Percentiles rank a stretch among this genome's conserved stretches.
These are phyloP conservation scores for Heterodera schachtii DNA, from an alignment of 1,140 invertebrate species.

Conservation along the genomic window DNA sequence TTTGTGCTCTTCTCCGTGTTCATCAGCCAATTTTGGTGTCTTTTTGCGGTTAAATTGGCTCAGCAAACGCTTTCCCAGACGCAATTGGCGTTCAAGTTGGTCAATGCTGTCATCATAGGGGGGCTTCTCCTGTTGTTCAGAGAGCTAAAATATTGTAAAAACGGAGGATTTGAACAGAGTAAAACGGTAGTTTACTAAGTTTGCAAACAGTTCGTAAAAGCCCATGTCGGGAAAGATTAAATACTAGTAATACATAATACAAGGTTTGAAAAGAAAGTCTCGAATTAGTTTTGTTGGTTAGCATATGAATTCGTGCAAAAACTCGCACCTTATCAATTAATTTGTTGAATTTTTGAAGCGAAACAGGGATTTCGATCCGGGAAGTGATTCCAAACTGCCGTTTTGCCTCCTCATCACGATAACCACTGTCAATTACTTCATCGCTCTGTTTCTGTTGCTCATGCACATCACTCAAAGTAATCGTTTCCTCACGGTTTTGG, in stretches of 20 bases:
- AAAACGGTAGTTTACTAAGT: not conserved
- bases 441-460: not conserved
- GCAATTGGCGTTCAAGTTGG: constrained; percentile 5
- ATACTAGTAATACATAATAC: too few relatives aligned
- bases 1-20: not conserved
- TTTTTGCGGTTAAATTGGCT: not conserved
- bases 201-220: not conserved
- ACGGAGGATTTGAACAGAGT: not conserved
- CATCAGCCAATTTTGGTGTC: not conserved
- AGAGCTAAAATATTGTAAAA: not conserved
- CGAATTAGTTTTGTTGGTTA: too few relatives aligned
- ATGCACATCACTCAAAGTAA: not conserved
- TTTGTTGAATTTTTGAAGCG: not conserved
- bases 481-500: too few relatives aligned
- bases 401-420: constrained; percentile 18
- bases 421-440: not conserved
- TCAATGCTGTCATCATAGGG: not conserved
- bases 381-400: constrained; percentile 10
- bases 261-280: too few relatives aligned
- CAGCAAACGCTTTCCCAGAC: not conserved
- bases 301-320: too few relatives aligned
- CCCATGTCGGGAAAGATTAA: too few relatives aligned
- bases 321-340: not conserved
- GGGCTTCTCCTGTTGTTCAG: too few relatives aligned
- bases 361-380: not conserved